Evolutionary conservation across 2,888 invertebrate genomes (phyloP), one percentile per base, ranked within the genome.

Genomic region (Brenthis daphne): DNA sequence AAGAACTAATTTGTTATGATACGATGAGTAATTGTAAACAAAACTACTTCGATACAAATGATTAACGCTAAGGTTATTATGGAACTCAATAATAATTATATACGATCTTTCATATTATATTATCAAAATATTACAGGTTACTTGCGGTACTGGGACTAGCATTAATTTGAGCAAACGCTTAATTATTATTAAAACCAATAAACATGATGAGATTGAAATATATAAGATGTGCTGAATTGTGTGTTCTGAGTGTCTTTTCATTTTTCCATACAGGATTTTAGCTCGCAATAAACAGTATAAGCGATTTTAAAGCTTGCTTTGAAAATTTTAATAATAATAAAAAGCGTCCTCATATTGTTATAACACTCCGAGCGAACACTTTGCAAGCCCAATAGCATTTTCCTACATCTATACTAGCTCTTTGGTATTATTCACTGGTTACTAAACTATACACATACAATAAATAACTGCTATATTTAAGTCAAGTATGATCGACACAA

Each of bases 391-490:
- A 77, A 78, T 78, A 82, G 82, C 81, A 79, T 79, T 79, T 74
- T 48, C 48, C 58, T 67, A 78, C 77, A 74, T 77, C 77, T 80
- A 80, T 78, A 79, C 58, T 69, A 58, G 83, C 77, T 90, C 92
- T 92, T 92, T 92, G 92, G 92, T 92, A 86, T 85, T 81, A 83
- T 86, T 90, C 79, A 90, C 88, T 87, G 87, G 85, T 77, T 77
- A 79, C 85, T 88, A 85, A 84, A 74, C 87, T 88, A 87, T 78
- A 80, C 76, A 79, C 80, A 78, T 78, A 79, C 76, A 82, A 83
- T 83, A 83, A 82, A 79, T 82, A 82, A 80, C 80, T 77, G 71
- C 76, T 75, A 70, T 72, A 70, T 66, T 69, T 67, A 74, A 57
- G 72, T 67, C 73, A 74, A 74, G 73, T 76, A 75, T 77, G 64